Evolutionary conservation across 1,140 invertebrate species (phyloP), one percentile per base, ranked within the genome.

Genomic region (Acromyrmex echinatior): DNA sequence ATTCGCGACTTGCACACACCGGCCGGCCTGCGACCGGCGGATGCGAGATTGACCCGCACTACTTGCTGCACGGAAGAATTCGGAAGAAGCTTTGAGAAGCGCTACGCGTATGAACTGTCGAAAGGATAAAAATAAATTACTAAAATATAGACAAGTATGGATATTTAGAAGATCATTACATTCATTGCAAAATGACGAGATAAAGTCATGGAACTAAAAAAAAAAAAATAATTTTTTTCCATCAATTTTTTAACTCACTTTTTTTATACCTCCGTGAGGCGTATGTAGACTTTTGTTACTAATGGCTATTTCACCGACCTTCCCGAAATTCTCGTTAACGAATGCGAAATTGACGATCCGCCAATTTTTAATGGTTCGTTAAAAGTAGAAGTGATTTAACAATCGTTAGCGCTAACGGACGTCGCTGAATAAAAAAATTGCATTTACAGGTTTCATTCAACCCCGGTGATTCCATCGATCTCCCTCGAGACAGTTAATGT

Each of bases 301-400:
- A 84, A 84, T 84, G 80, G 80, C 58, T 84, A 84, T 84, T 84
- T 76, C 70, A 35, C 58, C 39, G n/a, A 39, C 70, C 70, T 84
- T 76, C 58, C 80, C 70, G 70, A 84, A 74, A 84, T 84, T 84
- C 80, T 84, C 80, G 80, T 84, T 84, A 84, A 84, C 80, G 80
- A 76, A 76, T 84, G 58, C 80, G 56, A 84, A 84, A 84, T 84
- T 84, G 80, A 84, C 80, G 80, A 84, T 84, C 80, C 80, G 80
- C 80, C 80, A 84, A 84, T 84, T 84, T 84, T 84, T 84, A 84
- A 84, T 84, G 80, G 80, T 84, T 84, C 80, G 80, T 84, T 84
- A 84, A 84, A 84, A 84, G 80, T 84, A 76, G 80, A 84, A 84
- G 80, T 84, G 80, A 84, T 84, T 84, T 84, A 84, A 84, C 80